Conservation (phyloP, 2,113 vertebrate genomes). For the Hucho hucho region DNA sequence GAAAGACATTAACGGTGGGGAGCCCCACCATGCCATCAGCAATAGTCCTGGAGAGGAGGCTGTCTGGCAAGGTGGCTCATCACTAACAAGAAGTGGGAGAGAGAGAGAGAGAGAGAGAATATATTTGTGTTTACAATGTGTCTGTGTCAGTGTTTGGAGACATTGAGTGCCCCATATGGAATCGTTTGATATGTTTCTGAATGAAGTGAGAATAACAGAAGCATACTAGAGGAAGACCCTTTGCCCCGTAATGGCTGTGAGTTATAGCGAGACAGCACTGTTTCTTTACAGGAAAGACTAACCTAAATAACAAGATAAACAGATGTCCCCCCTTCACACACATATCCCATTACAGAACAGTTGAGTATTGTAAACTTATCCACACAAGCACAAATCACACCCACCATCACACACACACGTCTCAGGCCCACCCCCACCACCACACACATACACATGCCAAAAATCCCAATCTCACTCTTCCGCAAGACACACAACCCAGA, state of each 20-base stretch:
- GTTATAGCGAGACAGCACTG: conserved; percentile 6
- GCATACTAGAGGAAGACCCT: background rate
- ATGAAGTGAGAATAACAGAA: conserved; percentile 7
- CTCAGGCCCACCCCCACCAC: too few relatives aligned
- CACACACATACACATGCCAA: background rate
- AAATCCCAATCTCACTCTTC: background rate
- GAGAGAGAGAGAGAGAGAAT: background rate
- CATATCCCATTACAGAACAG: background rate
- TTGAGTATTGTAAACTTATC: too few relatives aligned
- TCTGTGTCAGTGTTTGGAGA: background rate
- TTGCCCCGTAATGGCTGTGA: background rate
- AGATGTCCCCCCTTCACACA: conserved; percentile 39
- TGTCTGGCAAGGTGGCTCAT: conserved; percentile 20
- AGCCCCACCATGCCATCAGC: conserved; percentile 22
- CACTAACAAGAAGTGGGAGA: conserved; percentile 31
- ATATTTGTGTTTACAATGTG: background rate
- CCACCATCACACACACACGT: conserved; percentile 9
- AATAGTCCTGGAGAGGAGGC: conserved; percentile 6
- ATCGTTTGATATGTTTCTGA: background rate
- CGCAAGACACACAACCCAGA: conserved; percentile 21
- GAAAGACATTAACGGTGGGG: conserved; percentile 50
- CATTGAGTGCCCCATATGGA: too few relatives aligned
- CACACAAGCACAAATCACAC: conserved; percentile 7
- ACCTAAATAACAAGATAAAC: conserved; percentile 51
- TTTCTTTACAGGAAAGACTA: conserved; percentile 22